phyloP scores from a whole-genome alignment of 2,888 invertebrate species.

The Drosophila borborema region DNA sequence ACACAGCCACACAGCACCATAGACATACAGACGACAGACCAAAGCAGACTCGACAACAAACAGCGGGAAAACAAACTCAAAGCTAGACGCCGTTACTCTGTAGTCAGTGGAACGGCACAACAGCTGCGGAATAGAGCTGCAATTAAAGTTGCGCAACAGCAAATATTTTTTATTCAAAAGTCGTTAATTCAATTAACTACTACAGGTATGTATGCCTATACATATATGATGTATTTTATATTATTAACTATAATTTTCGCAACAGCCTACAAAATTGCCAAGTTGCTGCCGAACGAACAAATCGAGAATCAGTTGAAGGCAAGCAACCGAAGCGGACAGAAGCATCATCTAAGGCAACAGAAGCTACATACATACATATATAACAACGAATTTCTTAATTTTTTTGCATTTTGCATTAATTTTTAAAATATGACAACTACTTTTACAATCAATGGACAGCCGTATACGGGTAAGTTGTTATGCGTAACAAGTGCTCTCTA shows the following conservation, averaged over 20 bases:
- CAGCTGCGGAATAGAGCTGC: background rate
- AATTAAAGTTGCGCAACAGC: slow-evolving; percentile 43
- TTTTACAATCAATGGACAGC: slow-evolving; percentile 75
- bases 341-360: slow-evolving; percentile 18
- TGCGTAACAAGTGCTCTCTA: background rate
- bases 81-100: slow-evolving; percentile 14
- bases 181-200: slow-evolving; percentile 34
- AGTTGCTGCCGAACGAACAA: slow-evolving; percentile 15
- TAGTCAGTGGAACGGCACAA: slow-evolving; percentile 8
- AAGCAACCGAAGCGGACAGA: slow-evolving; percentile 33
- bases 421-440: slow-evolving; percentile 62
- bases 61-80: slow-evolving; percentile 8
- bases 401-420: background rate
- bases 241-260: slow-evolving; percentile 20
- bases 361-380: slow-evolving; percentile 14
- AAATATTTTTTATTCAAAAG: slow-evolving; percentile 22
- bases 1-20: background rate
- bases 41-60: slow-evolving; percentile 19
- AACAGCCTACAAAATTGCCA: slow-evolving; percentile 43
- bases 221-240: background rate
- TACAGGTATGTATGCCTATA: slow-evolving; percentile 10
- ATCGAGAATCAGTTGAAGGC: slow-evolving; percentile 52
- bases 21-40: slow-evolving; percentile 20
- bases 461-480: slow-evolving; percentile 65
- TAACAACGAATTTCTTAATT: slow-evolving; percentile 4